Base-by-base conservation (phyloP, 92 coral and sea anemone genomes). In the Paragorgia papillata region DNA sequence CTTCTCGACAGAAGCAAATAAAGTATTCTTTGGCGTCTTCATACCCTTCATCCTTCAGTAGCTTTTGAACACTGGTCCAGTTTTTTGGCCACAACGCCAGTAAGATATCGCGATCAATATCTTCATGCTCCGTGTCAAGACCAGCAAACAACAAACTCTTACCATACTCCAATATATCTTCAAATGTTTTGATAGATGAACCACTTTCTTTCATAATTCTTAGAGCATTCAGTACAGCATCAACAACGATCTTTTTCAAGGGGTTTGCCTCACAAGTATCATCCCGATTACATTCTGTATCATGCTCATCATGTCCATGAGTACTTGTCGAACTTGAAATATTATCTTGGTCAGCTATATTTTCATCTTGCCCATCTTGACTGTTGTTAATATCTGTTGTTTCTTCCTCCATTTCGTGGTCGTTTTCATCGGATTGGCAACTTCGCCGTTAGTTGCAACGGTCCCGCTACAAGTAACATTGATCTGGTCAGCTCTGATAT, bases 151-250 rank as follows among this genome's bases (percentile, higher is more conserved):
- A 61, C 44, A 51, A 65, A 15, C 40, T 51, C 79, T 84, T 90
- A 19, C 87, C 91, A 73, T 84, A 87, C 22, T 84, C 87, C 13
- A 88, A 68, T 40, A 91, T 80, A 75, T 88, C 97, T 55, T 86
- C 89, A 73, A 88, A 88, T 26, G 92, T 88, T 54, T 78, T 84
- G 20, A 88, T 77, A 20, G 92, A 91, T 24, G 73, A 63, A 26
- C 92, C 92, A 49, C 66, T 69, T 30, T 75, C 68, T 57, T 88
- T 83, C 85, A 75, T 66, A 28, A 91, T 76, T 60, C 41, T 44
- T 48, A 91, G 80, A 54, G 92, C 97, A 44, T 86, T 58, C 40
- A 91, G 65, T 20, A 88, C 88, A 14, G 97, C 90, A 51, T 81
- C 57, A 27, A 87, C 68, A 81, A 87, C 86, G 5, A 90, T 71